These are phyloP conservation scores for Etheostoma perlongum DNA, from an alignment of 2,797 vertebrate species.

Conservation along the genomic window DNA sequence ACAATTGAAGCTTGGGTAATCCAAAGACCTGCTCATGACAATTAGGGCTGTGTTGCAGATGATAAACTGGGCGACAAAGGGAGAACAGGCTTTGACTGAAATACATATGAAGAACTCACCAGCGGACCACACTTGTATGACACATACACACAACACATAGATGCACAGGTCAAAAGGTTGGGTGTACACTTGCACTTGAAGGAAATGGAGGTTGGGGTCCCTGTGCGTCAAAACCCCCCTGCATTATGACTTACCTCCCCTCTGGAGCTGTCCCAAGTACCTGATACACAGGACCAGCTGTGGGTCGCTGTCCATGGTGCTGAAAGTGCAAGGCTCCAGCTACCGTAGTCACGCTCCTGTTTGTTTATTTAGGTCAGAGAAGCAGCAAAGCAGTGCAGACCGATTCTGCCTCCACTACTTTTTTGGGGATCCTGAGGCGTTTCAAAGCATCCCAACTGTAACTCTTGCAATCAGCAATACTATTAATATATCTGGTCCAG, in stretches of 20 bases:
- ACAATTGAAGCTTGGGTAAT: constrained; percentile 10
- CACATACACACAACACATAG: not conserved
- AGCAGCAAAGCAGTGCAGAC: constrained; percentile 5
- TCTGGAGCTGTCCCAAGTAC: constrained; percentile 24
- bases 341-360: not conserved
- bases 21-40: not conserved
- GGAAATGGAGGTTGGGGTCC: constrained; percentile 24
- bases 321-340: constrained; percentile 24
- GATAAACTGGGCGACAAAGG: not conserved
- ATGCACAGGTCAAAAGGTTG: not conserved
- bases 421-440: not conserved
- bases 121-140: not conserved
- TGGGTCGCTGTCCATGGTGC: constrained; percentile 22
- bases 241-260: constrained; percentile 8
- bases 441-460: not conserved
- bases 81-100: constrained; percentile 1
- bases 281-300: not conserved
- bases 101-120: not conserved
- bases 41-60: not conserved
- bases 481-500: not conserved
- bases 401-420: constrained; percentile 8
- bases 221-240: constrained; percentile 10
- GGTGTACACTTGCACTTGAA: constrained; percentile 1
- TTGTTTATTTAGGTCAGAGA: not conserved
- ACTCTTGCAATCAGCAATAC: not conserved